phyloP scores from a whole-genome alignment of 2,888 invertebrate species.

The Leptothorax acervorum region DNA sequence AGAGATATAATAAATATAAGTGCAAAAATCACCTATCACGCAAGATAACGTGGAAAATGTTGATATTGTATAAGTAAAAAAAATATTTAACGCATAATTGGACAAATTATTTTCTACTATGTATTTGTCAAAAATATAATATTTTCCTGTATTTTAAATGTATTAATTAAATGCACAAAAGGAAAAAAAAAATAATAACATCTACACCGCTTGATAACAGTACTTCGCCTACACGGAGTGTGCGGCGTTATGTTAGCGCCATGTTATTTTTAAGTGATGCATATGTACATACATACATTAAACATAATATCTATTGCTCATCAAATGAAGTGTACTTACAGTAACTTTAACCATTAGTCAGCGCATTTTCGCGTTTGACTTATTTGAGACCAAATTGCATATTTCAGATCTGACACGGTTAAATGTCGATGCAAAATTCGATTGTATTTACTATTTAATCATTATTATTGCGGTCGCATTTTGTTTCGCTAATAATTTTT shows the following conservation, averaged over 20 bases:
- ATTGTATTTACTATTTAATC: not conserved
- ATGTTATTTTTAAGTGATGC: slow-evolving; percentile 7
- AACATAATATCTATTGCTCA: slow-evolving; percentile 41
- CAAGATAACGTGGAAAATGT: slow-evolving; percentile 7
- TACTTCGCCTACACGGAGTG: not conserved
- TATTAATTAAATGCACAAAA: slow-evolving; percentile 13
- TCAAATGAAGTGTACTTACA: slow-evolving; percentile 71
- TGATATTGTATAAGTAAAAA: slow-evolving; percentile 9
- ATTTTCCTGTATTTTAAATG: slow-evolving; percentile 44
- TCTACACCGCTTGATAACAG: not conserved
- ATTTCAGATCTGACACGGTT: slow-evolving; percentile 24
- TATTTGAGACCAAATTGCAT: slow-evolving; percentile 66
- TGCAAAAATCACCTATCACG: not conserved
- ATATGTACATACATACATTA: slow-evolving; percentile 23
- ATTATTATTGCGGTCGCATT: not conserved
- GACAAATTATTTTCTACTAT: slow-evolving; percentile 40
- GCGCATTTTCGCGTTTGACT: slow-evolving; percentile 12
- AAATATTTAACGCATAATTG: slow-evolving; percentile 18
- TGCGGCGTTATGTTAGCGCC: not conserved
- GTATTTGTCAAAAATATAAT: slow-evolving; percentile 14
- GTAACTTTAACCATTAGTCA: slow-evolving; percentile 44
- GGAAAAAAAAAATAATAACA: not conserved
- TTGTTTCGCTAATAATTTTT: slow-evolving; percentile 7
- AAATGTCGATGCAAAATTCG: not conserved
- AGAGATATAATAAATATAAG: slow-evolving; percentile 17